These are phyloP conservation scores for Penaeus vannamei DNA, from an alignment of 1,140 invertebrate species.

Conservation along the genomic window DNA sequence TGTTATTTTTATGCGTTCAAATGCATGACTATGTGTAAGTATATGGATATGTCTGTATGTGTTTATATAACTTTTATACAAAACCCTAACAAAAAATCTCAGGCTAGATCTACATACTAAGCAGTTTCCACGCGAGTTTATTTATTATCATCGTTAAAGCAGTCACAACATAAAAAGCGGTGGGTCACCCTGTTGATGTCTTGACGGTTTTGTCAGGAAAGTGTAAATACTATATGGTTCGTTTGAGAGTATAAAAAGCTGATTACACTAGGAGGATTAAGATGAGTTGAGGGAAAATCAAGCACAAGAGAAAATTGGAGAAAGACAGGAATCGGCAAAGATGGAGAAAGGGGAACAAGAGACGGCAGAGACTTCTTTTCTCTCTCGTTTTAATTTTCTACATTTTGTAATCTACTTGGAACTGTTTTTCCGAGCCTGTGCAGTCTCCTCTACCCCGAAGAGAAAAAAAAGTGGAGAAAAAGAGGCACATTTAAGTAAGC, in stretches of 20 bases:
- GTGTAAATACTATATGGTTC: constrained; percentile 36
- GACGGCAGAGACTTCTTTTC: not conserved
- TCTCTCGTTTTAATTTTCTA: not conserved
- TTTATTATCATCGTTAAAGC: constrained; percentile 22
- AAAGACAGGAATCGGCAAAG: not conserved
- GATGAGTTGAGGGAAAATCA: not conserved
- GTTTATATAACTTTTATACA: not conserved
- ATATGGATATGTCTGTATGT: constrained; percentile 6
- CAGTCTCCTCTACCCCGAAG: not conserved
- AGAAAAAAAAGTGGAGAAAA: not conserved
- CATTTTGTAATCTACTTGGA: not conserved
- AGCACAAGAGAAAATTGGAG: not conserved
- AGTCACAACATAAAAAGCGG: constrained; percentile 49
- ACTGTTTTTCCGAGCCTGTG: not conserved
- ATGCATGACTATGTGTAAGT: not conserved
- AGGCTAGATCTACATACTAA: not conserved
- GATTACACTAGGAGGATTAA: not conserved
- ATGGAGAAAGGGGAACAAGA: not conserved
- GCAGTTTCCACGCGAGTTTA: not conserved
- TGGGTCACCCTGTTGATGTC: constrained; percentile 47
- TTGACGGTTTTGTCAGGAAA: constrained; percentile 42
- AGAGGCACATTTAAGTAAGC: constrained; percentile 39
- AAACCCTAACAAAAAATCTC: not conserved
- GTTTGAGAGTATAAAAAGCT: constrained; percentile 6
- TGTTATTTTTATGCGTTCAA: not conserved